A percentile compares a stretch with the other conserved stretches of the same genome.
Evolutionary conservation across 64 coral and sea anemone genomes (phyloP).

Genomic region (Porites lutea): DNA sequence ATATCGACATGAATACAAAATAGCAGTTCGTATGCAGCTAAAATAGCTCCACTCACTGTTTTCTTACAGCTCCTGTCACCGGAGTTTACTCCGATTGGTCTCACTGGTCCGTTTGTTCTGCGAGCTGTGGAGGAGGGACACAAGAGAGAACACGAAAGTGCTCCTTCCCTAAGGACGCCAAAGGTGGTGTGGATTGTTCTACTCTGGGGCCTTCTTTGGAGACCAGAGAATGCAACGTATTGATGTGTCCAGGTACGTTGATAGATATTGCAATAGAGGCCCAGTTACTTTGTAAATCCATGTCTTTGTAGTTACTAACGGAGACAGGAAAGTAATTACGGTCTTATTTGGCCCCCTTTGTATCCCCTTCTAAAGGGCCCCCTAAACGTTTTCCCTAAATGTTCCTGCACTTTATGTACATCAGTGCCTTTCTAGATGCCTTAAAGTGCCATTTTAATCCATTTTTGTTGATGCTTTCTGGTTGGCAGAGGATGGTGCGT

Average conservation of each 20-base stretch:
- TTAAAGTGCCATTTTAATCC: background rate
- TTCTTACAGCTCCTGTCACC: constrained; percentile 44
- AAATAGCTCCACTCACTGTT: too few relatives aligned
- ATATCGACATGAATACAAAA: too few relatives aligned
- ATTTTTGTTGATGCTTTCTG: background rate
- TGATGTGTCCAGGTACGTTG: constrained; percentile 77
- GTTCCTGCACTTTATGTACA: background rate
- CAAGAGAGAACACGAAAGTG: constrained; percentile 83
- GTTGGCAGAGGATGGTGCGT: constrained; percentile 77
- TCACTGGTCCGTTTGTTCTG: constrained; percentile 70
- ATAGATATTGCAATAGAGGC: background rate
- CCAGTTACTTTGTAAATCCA: background rate
- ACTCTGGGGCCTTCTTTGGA: constrained; percentile 84
- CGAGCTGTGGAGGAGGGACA: constrained; percentile 87
- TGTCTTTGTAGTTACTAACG: too few relatives aligned
- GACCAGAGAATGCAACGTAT: constrained; percentile 85
- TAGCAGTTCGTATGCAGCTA: too few relatives aligned
- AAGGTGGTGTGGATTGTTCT: constrained; percentile 70
- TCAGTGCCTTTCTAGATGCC: too few relatives aligned
- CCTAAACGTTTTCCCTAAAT: too few relatives aligned
- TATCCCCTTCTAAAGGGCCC: too few relatives aligned
- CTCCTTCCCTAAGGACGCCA: constrained; percentile 60
- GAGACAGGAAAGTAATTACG: too few relatives aligned
- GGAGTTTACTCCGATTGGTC: constrained; percentile 82
- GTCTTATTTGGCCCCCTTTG: too few relatives aligned